Conservation (phyloP, 2,113 vertebrate species). For the Istiophorus platypterus region DNA sequence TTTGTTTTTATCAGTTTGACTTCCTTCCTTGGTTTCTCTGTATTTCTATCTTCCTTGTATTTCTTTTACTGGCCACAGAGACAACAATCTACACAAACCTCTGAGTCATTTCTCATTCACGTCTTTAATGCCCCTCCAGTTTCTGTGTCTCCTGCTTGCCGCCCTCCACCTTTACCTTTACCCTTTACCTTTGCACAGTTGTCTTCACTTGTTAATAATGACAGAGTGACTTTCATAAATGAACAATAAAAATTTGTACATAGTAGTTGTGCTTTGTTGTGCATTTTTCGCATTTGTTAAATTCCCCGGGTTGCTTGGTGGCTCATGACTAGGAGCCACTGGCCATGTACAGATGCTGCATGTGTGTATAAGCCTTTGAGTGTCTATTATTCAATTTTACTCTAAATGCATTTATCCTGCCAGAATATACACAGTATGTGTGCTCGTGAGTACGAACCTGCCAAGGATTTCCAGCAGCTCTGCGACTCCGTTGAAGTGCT, state of each 20-base stretch:
- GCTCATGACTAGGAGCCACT: slow-evolving; percentile 18
- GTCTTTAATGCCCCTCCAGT: slow-evolving; percentile 23
- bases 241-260: slow-evolving; percentile 4
- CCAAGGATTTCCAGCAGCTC: slow-evolving; percentile 82
- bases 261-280: slow-evolving; percentile 6
- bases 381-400: slow-evolving; percentile 1
- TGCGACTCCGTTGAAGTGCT: slow-evolving; percentile 82
- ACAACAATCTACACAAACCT: slow-evolving; percentile 31
- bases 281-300: slow-evolving; percentile 15
- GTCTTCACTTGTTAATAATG: slow-evolving; percentile 33
- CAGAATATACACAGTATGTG: not conserved
- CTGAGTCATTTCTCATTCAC: slow-evolving; percentile 39
- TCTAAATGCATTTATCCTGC: slow-evolving; percentile 16
- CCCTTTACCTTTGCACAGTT: slow-evolving; percentile 25
- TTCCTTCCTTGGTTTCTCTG: slow-evolving; percentile 31
- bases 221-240: not conserved
- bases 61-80: slow-evolving; percentile 29
- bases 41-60: slow-evolving; percentile 33
- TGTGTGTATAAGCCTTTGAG: not conserved
- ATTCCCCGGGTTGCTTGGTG: slow-evolving; percentile 23
- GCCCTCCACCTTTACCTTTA: not conserved
- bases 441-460: slow-evolving; percentile 66
- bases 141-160: slow-evolving; percentile 12
- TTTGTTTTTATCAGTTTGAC: slow-evolving; percentile 33
- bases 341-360: not conserved